These are phyloP conservation scores for Drosophila rhopaloa DNA, from an alignment of 1,140 invertebrate species.

Conservation along the genomic window DNA sequence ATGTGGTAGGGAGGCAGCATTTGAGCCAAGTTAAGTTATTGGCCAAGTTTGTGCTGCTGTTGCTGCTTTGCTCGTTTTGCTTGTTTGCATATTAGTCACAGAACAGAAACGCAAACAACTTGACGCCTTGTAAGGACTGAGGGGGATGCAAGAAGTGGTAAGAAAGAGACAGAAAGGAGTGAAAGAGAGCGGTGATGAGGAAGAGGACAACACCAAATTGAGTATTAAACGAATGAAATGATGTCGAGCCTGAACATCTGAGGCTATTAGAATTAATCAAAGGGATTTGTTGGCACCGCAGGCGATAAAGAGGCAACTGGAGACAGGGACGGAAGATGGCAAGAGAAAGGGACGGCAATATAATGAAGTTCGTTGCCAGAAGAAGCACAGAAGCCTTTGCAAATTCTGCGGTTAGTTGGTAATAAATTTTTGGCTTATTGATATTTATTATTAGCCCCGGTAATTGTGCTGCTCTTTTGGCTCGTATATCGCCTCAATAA, in stretches of 20 bases:
- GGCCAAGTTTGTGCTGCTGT: slow-evolving; percentile 48
- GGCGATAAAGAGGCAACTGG: slow-evolving; percentile 26
- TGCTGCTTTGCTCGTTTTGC: slow-evolving; percentile 30
- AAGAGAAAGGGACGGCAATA: slow-evolving; percentile 2
- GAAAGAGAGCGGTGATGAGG: not conserved
- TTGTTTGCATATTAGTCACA: slow-evolving; percentile 83
- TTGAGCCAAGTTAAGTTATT: slow-evolving; percentile 80
- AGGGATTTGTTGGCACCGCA: slow-evolving; percentile 72
- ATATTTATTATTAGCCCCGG: slow-evolving; percentile 79
- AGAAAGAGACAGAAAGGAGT: slow-evolving; percentile 2
- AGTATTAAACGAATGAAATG: slow-evolving; percentile 81
- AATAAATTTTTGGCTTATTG: slow-evolving; percentile 80
- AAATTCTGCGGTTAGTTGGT: slow-evolving; percentile 71
- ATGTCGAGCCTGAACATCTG: slow-evolving; percentile 75
- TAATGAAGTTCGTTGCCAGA: slow-evolving; percentile 19
- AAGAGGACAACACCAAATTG: slow-evolving; percentile 70
- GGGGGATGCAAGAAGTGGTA: not conserved
- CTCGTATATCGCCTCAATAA: slow-evolving; percentile 42
- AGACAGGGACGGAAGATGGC: not conserved
- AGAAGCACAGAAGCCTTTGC: slow-evolving; percentile 32
- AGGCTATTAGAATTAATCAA: slow-evolving; percentile 83
- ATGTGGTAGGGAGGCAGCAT: slow-evolving; percentile 45
- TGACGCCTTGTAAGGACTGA: slow-evolving; percentile 31
- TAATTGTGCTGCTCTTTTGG: slow-evolving; percentile 52
- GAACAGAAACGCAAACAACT: slow-evolving; percentile 55